Evolutionary conservation across 2,797 vertebrate species (phyloP).

Genomic region (Natrix natrix): DNA sequence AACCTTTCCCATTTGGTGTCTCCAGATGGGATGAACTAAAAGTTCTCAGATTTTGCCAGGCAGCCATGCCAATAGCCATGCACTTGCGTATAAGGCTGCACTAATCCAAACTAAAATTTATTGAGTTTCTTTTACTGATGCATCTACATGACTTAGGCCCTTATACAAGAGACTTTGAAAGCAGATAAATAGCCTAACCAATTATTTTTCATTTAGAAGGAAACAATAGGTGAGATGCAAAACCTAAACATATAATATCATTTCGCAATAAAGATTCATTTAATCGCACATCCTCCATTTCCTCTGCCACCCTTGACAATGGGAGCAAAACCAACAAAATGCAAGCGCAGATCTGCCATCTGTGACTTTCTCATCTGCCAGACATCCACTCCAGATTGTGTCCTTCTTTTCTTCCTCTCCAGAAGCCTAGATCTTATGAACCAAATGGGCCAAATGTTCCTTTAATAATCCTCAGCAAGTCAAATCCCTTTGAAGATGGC

Average conservation of each 20-base stretch:
- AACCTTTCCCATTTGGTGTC: not conserved
- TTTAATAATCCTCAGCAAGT: slow-evolving; percentile 17
- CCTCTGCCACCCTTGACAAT: not conserved
- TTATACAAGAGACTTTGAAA: not conserved
- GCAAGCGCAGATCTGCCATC: not conserved
- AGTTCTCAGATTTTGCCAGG: not conserved
- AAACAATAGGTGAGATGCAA: not conserved
- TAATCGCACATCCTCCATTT: not conserved
- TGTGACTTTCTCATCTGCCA: not conserved
- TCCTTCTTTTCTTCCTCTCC: not conserved
- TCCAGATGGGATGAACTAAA: not conserved
- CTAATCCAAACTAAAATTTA: not conserved
- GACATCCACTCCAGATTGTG: not conserved
- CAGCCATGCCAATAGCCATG: not conserved
- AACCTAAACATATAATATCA: not conserved
- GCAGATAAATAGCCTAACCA: not conserved
- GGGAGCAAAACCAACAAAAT: not conserved
- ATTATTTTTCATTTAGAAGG: not conserved
- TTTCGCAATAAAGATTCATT: not conserved
- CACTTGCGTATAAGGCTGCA: not conserved
- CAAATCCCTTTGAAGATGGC: slow-evolving; percentile 8
- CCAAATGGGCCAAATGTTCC: not conserved
- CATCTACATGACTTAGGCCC: not conserved
- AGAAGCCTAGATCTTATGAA: not conserved
- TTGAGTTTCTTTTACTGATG: not conserved